Base-by-base conservation (phyloP, 2,888 invertebrate species). In the Linyphia triangularis region DNA sequence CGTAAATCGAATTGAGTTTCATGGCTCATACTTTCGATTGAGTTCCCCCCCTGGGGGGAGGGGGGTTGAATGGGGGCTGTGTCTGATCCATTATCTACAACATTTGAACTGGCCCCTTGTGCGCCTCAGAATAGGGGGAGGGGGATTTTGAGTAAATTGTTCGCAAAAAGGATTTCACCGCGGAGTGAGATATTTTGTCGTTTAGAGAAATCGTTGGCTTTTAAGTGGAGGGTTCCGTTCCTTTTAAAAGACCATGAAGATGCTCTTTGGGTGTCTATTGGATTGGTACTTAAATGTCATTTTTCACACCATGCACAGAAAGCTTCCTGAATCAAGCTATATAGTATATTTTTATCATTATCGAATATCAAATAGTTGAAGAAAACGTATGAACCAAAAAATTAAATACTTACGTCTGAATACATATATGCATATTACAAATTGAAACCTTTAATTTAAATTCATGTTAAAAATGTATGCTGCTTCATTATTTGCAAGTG, bases 1-100 rank as follows among this genome's bases (percentile, higher is more conserved):
- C 81, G 69, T 69, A 81, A 82, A 82, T 82, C 72, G 63, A 82
- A 82, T 82, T 77, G 77, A 77, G 77, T 77, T 77, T 77, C 77
- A 77, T 37, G 37, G 61, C 77, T 40, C 63, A 77, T 43, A 67
- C 65, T 81, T 81, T 81, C 67, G 65, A 81, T 81, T 81, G 24
- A 73, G 57, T 51, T 33, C 51, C 26, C 51, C 28, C 57, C 26
- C 43, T 19, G 78, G 65, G 40, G 73, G 73, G 63, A 33, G 81
- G 69, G 16, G 57, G 16, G 69, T 57, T 51, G 67, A 40, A 63
- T n/a, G 51, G 51, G 51, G 51, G 51, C 51, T 51, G 51, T 79
- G 79, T 79, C 67, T 69, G 65, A 69, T 81, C 65, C 69, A 81
- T 81, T 81, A 81, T 81, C 81, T 81, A 67, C 51, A 69, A 57